Percentiles rank a stretch among this genome's conserved stretches.
phyloP scores from a whole-genome alignment of 2,888 invertebrate species.

The Apantesis nais region DNA sequence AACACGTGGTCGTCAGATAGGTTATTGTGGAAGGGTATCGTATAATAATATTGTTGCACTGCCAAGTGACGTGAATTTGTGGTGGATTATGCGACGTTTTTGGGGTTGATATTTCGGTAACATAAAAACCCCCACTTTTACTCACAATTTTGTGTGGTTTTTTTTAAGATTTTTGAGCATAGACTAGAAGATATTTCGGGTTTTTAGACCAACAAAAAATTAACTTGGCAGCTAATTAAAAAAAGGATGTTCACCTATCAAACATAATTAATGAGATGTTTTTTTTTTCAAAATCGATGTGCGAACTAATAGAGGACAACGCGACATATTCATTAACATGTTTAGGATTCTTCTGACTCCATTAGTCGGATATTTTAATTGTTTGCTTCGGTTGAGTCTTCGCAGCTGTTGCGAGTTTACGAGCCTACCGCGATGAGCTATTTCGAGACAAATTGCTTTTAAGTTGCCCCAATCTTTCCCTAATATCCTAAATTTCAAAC shows the following conservation, averaged over 20 bases:
- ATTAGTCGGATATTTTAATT: slow-evolving; percentile 85
- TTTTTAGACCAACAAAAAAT: neutral
- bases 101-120: slow-evolving; percentile 14
- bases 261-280: slow-evolving; percentile 65
- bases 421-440: slow-evolving; percentile 76
- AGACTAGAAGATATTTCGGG: neutral
- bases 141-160: slow-evolving; percentile 1
- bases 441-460: slow-evolving; percentile 83
- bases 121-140: slow-evolving; percentile 1
- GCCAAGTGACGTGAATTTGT: slow-evolving; percentile 45
- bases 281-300: slow-evolving; percentile 61
- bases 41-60: slow-evolving; percentile 58
- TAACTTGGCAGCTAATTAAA: slow-evolving; percentile 41
- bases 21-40: slow-evolving; percentile 54
- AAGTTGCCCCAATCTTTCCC: slow-evolving; percentile 71
- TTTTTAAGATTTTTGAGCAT: neutral
- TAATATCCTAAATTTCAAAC: slow-evolving; percentile 54
- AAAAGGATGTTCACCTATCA: slow-evolving; percentile 52
- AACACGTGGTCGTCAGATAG: slow-evolving; percentile 64
- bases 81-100: slow-evolving; percentile 34
- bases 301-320: slow-evolving; percentile 71
- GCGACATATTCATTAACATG: slow-evolving; percentile 82
- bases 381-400: slow-evolving; percentile 76
- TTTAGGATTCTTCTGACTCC: slow-evolving; percentile 78
- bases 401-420: slow-evolving; percentile 68